Evolutionary conservation across 2,113 vertebrate genomes (phyloP), one percentile per base, ranked within the genome.

Genomic region (Siniperca chuatsi): DNA sequence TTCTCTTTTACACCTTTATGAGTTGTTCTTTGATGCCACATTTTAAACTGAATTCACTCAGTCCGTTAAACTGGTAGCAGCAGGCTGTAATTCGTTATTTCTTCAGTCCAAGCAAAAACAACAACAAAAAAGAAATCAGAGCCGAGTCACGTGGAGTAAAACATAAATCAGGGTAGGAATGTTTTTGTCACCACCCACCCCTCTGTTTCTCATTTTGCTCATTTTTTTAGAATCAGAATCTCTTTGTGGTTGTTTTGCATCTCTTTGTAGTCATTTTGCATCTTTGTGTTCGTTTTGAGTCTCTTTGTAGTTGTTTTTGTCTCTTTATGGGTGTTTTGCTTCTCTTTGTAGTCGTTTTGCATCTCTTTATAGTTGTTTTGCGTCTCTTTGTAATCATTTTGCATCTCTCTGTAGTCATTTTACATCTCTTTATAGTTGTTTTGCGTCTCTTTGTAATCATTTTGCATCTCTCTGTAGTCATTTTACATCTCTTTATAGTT

Each of bases 71-170:
- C 65, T n/a, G 50, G 52, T 11, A 20, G 40, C 2, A 25, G 69
- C 62, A 57, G 9, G 21, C 12, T 81, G 54, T 29, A 77, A 55
- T 61, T 81, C 75, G 75, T 70, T 75, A 79, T 79, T 66, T 82
- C 58, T 66, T 61, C 16, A 52, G 60, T 72, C 42, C 52, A 60
- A 69, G 57, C 16, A 70, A 50, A 82, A 57, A 54, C 44, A 46
- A 37, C 15, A n/a, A 18, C 15, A 66, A 54, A n/a, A 15, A 72
- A 61, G 37, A 54, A 76, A 62, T 78, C 61, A 35, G 61, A 78
- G 52, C 60, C 12, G 64, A 82, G 64, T 79, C 23, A 50, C 44
- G 40, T 79, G 65, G 66, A 75, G 57, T 72, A 71, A 71, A 79
- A 87, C 40, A 35, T 33, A 52, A 12, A 71, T 42, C 50, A 58